phyloP scores from a whole-genome alignment of 2,888 invertebrate genomes.

The Pegoplata infirma region DNA sequence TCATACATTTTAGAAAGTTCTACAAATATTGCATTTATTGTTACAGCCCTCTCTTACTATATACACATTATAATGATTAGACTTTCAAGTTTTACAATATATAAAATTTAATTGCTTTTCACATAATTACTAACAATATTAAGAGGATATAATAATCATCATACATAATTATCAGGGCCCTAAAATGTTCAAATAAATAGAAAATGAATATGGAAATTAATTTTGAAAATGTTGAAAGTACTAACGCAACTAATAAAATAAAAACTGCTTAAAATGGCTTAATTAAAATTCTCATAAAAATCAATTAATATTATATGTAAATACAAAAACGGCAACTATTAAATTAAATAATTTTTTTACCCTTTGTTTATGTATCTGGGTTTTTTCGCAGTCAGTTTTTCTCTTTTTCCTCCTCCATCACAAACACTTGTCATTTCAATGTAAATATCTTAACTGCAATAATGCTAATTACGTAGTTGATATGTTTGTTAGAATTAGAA shows the following conservation, averaged over 20 bases:
- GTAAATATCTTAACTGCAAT: constrained; percentile 15
- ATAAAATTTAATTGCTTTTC: constrained; percentile 55
- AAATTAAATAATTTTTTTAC: too few species aligned
- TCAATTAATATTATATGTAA: too few species aligned
- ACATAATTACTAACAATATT: constrained; percentile 48
- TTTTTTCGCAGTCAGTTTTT: background rate
- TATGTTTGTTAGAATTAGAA: too few species aligned
- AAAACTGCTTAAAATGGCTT: too few species aligned
- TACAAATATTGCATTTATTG: too few species aligned
- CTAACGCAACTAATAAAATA: too few species aligned
- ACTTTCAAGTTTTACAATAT: constrained; percentile 49
- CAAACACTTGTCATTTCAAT: constrained; percentile 29
- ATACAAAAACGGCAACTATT: too few species aligned
- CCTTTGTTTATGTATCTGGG: too few species aligned
- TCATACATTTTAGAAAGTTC: too few species aligned
- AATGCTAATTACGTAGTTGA: background rate
- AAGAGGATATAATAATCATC: constrained; percentile 36
- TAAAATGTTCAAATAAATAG: background rate
- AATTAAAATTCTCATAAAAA: too few species aligned
- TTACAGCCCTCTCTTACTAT: background rate
- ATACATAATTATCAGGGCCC: background rate
- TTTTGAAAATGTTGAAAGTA: too few species aligned
- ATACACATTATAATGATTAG: constrained; percentile 26
- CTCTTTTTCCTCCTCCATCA: too few species aligned
- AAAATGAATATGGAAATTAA: constrained; percentile 44